phyloP scores from a whole-genome alignment of 2,888 invertebrate genomes.

The Leptopilina myrica region DNA sequence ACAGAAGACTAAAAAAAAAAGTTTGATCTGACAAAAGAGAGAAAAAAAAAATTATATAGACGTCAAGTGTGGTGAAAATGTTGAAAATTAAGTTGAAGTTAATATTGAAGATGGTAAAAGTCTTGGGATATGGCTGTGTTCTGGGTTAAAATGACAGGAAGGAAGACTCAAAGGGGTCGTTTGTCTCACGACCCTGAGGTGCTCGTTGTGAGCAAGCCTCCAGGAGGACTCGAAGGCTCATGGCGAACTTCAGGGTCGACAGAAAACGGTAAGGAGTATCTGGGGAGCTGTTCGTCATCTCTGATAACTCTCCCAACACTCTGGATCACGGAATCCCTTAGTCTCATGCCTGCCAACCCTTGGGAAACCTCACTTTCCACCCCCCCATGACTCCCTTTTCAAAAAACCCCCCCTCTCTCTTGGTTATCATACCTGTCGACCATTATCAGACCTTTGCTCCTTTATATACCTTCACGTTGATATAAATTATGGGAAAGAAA shows the following conservation, averaged over 20 bases:
- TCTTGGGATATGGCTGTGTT: constrained; percentile 26
- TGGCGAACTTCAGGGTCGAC: constrained; percentile 38
- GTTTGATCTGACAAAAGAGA: constrained; percentile 1
- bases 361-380: constrained; percentile 42
- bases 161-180: constrained; percentile 40
- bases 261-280: constrained; percentile 70
- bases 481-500: too few relatives aligned
- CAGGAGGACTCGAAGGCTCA: constrained; percentile 36
- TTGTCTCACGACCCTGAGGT: constrained; percentile 38
- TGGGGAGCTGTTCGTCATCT: constrained; percentile 73
- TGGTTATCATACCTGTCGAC: constrained; percentile 59
- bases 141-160: constrained; percentile 32
- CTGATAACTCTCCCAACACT: constrained; percentile 70
- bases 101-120: constrained; percentile 27
- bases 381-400: too few relatives aligned
- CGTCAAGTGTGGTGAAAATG: constrained; percentile 4
- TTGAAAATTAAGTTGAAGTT: constrained; percentile 35
- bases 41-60: neutral
- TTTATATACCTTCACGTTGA: neutral
- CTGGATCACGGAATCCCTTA: constrained; percentile 51
- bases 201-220: constrained; percentile 33
- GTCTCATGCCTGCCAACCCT: constrained; percentile 56
- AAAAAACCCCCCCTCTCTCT: constrained; percentile 36
- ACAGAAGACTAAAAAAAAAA: neutral
- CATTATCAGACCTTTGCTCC: constrained; percentile 53